Evolutionary conservation across 2,888 invertebrate species (phyloP).

Genomic region (Baccha elongata): DNA sequence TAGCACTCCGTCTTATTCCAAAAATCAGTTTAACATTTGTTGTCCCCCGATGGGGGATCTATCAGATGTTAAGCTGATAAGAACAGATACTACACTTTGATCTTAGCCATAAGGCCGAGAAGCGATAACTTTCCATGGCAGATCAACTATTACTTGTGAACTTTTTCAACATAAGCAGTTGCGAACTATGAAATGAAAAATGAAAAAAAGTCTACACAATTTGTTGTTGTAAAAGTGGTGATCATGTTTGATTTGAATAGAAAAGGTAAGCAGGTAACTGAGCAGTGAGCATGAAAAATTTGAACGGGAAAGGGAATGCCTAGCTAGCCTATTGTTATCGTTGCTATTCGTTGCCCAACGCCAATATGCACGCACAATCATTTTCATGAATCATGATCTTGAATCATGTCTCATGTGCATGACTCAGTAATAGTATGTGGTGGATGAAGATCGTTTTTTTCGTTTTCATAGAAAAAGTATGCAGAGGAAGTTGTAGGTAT

Average conservation of each 20-base stretch:
- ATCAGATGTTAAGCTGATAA: constrained; percentile 89
- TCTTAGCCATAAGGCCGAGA: constrained; percentile 85
- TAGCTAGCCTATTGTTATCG: too few relatives aligned
- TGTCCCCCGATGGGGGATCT: constrained; percentile 84
- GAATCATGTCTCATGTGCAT: too few relatives aligned
- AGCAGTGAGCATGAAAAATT: too few relatives aligned
- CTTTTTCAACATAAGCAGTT: not conserved
- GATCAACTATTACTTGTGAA: not conserved
- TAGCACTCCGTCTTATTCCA: constrained; percentile 84
- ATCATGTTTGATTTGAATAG: not conserved
- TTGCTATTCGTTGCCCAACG: too few relatives aligned
- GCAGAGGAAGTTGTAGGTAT: too few relatives aligned
- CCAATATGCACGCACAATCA: too few relatives aligned
- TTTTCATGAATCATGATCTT: too few relatives aligned
- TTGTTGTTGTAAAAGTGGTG: constrained; percentile 4
- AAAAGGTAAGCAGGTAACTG: too few relatives aligned
- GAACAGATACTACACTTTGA: constrained; percentile 87
- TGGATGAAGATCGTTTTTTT: too few relatives aligned
- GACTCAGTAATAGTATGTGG: too few relatives aligned
- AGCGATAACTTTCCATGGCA: constrained; percentile 79
- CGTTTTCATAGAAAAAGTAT: too few relatives aligned
- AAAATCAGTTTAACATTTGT: constrained; percentile 85
- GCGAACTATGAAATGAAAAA: constrained; percentile 9
- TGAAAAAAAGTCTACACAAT: not conserved
- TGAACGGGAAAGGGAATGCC: too few relatives aligned